Evolutionary conservation across 2,113 vertebrate genomes (phyloP).

Genomic region (Cavia aperea): DNA sequence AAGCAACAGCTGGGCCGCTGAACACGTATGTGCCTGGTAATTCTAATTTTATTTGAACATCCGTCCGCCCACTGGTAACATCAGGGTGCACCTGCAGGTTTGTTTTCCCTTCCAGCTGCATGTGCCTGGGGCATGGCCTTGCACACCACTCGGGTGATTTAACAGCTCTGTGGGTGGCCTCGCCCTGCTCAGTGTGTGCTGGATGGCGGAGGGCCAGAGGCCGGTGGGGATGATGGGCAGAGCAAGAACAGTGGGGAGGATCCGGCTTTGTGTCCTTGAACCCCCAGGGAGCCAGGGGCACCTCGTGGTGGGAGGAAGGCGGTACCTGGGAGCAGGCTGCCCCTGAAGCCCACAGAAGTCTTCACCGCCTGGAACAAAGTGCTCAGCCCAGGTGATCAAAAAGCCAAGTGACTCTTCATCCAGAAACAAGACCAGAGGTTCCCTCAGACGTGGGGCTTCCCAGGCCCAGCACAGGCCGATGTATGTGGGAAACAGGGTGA

Average conservation of each 20-base stretch:
- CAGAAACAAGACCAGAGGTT: background rate
- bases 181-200: background rate
- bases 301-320: background rate
- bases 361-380: background rate
- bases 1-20: conserved; percentile 68
- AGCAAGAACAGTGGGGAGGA: background rate
- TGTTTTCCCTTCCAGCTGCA: conserved; percentile 54
- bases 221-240: background rate
- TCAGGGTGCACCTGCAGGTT: conserved; percentile 57
- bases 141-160: conserved; percentile 37
- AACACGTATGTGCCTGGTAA: conserved; percentile 68
- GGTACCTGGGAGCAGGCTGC: background rate
- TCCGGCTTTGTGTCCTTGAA: background rate
- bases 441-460: background rate
- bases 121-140: background rate
- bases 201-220: background rate
- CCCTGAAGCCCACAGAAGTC: background rate
- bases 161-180: conserved; percentile 44
- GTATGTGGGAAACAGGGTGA: background rate
- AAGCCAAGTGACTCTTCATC: background rate
- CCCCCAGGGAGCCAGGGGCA: background rate
- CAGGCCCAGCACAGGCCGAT: background rate
- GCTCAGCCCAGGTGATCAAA: background rate
- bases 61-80: conserved; percentile 56
- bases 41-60: conserved; percentile 69